Evolutionary conservation across 2,797 vertebrate genomes (phyloP).

Genomic region (Halcyon smyrnensis): DNA sequence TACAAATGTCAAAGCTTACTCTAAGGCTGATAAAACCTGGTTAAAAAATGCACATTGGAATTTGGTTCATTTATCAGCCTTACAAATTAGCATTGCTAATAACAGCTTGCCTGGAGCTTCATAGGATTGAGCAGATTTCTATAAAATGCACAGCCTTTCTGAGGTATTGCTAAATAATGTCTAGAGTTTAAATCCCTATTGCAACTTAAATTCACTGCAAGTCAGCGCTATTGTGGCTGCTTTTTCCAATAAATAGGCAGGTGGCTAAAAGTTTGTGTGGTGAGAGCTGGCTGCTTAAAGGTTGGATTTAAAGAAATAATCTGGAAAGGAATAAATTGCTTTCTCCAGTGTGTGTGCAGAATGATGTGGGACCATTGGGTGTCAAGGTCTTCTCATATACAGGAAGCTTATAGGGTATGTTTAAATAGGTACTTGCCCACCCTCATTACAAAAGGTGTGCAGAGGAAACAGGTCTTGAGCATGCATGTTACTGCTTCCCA

Average conservation of each 20-base stretch:
- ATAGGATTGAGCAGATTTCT: not conserved
- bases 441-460: not conserved
- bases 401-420: not conserved
- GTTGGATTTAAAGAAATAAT: not conserved
- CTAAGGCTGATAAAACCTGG: not conserved
- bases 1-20: not conserved
- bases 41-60: not conserved
- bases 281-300: not conserved
- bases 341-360: not conserved
- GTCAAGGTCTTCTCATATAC: not conserved
- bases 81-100: not conserved
- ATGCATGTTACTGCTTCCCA: not conserved
- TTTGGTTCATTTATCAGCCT: not conserved
- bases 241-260: not conserved
- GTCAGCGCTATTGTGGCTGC: not conserved
- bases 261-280: not conserved
- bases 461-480: not conserved
- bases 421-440: not conserved
- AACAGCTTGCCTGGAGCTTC: not conserved
- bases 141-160: not conserved
- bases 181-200: not conserved
- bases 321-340: not conserved
- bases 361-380: fast-evolving
- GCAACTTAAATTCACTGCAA: not conserved
- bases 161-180: not conserved